phyloP scores from a whole-genome alignment of 2,113 vertebrate genomes.

The Peromyscus californicus region DNA sequence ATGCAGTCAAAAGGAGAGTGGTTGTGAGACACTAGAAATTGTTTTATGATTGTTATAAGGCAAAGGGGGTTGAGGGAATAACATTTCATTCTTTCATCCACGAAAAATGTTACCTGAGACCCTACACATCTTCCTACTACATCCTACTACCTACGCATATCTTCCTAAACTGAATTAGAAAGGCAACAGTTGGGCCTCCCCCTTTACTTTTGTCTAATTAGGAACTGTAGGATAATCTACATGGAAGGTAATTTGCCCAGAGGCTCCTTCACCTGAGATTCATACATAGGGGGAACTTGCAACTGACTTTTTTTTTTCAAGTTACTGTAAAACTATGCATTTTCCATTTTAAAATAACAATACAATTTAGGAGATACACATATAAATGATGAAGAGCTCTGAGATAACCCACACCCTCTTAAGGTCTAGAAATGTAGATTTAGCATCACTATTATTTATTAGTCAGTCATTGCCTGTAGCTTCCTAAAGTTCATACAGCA shows the following conservation, averaged over 20 bases:
- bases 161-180: not conserved
- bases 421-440: not conserved
- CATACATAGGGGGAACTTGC: not conserved
- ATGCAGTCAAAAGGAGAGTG: not conserved
- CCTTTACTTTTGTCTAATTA: not conserved
- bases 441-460: not conserved
- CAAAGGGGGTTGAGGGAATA: too few relatives aligned
- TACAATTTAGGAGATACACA: not conserved
- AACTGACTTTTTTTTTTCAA: not conserved
- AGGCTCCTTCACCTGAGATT: not conserved
- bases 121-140: not conserved
- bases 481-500: not conserved
- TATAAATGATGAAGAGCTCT: not conserved
- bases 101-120: not conserved
- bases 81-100: not conserved
- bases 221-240: not conserved
- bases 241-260: not conserved
- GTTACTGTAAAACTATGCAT: not conserved
- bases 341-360: constrained; percentile 16
- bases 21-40: not conserved
- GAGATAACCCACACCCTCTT: not conserved
- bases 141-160: too few relatives aligned
- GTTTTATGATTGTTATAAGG: constrained; percentile 6
- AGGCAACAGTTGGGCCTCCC: not conserved
- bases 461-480: not conserved